Conservation (phyloP, 2,797 vertebrate species). For the Smutsia gigantea region DNA sequence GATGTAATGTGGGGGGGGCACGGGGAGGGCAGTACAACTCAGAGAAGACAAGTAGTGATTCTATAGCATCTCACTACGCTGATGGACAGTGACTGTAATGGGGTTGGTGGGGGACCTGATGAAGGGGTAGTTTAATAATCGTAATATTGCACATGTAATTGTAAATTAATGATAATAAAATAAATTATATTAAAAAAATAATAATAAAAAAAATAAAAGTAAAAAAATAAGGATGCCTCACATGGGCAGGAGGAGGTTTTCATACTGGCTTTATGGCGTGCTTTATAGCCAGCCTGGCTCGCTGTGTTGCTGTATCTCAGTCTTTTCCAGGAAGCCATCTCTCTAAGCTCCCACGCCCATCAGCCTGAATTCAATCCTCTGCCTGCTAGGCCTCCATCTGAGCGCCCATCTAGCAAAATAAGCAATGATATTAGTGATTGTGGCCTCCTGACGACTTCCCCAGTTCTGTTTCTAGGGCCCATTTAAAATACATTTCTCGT, state of each 20-base stretch:
- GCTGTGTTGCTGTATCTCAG: conserved; percentile 49
- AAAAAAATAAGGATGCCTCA: conserved; percentile 55
- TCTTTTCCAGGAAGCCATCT: conserved; percentile 55
- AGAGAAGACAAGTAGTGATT: too few species aligned
- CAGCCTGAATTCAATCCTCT: conserved; percentile 77
- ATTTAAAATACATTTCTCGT: conserved; percentile 85
- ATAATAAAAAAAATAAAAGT: too few species aligned
- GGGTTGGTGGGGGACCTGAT: too few species aligned
- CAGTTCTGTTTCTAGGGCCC: conserved; percentile 71
- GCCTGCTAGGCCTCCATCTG: conserved; percentile 80
- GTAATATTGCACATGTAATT: too few species aligned
- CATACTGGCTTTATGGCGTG: conserved; percentile 38
- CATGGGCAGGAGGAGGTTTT: conserved; percentile 47
- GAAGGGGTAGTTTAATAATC: too few species aligned
- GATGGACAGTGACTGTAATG: too few species aligned
- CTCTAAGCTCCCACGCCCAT: conserved; percentile 61
- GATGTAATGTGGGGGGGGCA: too few species aligned
- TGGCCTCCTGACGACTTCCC: conserved; percentile 77
- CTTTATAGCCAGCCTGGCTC: conserved; percentile 61
- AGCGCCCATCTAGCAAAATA: conserved; percentile 81
- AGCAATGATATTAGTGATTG: conserved; percentile 82
- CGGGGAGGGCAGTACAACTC: too few species aligned
- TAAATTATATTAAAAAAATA: too few species aligned
- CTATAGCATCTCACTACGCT: too few species aligned
- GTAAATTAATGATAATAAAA: too few species aligned